Percentiles rank a stretch among this genome's conserved stretches.
Conservation (phyloP, 2,888 invertebrate genomes). For the Keiferia lycopersicella region DNA sequence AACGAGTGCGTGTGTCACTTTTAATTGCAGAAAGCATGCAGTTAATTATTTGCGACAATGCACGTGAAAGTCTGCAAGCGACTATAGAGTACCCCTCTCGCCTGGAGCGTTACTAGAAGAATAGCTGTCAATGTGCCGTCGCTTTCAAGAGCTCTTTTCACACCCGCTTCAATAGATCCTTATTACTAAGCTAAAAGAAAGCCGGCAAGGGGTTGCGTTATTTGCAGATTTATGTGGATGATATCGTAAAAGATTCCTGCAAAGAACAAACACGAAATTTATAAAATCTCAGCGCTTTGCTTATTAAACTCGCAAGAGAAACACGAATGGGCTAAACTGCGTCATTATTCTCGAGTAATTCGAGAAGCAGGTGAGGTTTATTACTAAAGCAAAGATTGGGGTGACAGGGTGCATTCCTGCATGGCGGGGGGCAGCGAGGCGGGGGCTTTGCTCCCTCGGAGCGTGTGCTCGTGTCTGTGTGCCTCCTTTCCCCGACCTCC, state of each 20-base stretch:
- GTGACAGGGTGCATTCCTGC: slow-evolving; percentile 65
- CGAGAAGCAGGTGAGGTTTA: slow-evolving; percentile 39
- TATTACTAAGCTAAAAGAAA: slow-evolving; percentile 10
- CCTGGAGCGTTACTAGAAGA: slow-evolving; percentile 10
- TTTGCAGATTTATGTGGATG: slow-evolving; percentile 9
- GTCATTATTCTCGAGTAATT: slow-evolving; percentile 23
- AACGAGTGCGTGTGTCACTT: slow-evolving; percentile 37
- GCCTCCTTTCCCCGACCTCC: slow-evolving; percentile 40
- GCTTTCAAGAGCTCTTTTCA: slow-evolving; percentile 20
- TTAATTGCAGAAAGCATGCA: slow-evolving; percentile 16
- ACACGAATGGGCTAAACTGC: slow-evolving; percentile 19
- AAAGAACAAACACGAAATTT: neutral
- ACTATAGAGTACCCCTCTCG: neutral
- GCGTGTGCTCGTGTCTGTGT: slow-evolving; percentile 53
- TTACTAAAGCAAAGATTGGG: slow-evolving; percentile 49
- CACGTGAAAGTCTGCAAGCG: slow-evolving; percentile 13
- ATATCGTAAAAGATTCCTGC: neutral
- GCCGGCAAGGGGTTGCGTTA: slow-evolving; percentile 2
- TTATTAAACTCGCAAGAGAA: slow-evolving; percentile 1
- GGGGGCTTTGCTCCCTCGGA: slow-evolving; percentile 37
- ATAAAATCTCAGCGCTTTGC: neutral
- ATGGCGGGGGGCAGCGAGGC: slow-evolving; percentile 48
- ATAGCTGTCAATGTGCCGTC: neutral
- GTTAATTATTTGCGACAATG: slow-evolving; percentile 10
- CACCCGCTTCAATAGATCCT: slow-evolving; percentile 12